Evolutionary conservation across 1,140 invertebrate genomes (phyloP), one percentile per base, ranked within the genome.

Genomic region (Lucilia cuprina): DNA sequence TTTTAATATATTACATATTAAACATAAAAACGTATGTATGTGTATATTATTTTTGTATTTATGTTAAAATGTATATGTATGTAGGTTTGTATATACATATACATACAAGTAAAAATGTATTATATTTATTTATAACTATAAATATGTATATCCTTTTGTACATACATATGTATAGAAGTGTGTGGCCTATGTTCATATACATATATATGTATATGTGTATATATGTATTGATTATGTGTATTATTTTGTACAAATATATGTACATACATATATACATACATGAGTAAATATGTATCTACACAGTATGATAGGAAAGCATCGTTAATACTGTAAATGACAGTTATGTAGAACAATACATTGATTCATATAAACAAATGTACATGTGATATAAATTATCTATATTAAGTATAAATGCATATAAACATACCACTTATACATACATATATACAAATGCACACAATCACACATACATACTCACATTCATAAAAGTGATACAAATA

Each of bases 281-380:
- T 34, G 19, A 0, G n/a, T 9, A 12, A 0, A 17, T 7, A 21
- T 8, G 21, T 13, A 19, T 8, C 13, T 5, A 50, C 41, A 50
- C 41, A 25, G 41, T 80, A 80, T 80, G n/a, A 70, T 70, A 70
- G 65, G 77, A 19, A 49, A 19, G 77, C 77, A 49, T 80, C 41
- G 77, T 80, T 80, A 80, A 80, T 80, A 80, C 77, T 80, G 77
- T 49, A 80, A 80, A 80, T 80, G 77, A 80, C 77, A 80, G 77
- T 80, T 80, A 80, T 80, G 77, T 80, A 49, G 77, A 80, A 80
- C 77, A 80, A 80, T 50, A 80, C 77, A 80, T 80, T 80, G 77
- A 80, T 80, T 80, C 41, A 80, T 80, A 50, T 80, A 80, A 50
- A 80, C 77, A 80, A 80, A 70, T 70, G n/a, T 70, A 70, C 65